These are phyloP conservation scores for Nyctibius bracteatus DNA, from an alignment of 2,113 vertebrate genomes.

Conservation along the genomic window DNA sequence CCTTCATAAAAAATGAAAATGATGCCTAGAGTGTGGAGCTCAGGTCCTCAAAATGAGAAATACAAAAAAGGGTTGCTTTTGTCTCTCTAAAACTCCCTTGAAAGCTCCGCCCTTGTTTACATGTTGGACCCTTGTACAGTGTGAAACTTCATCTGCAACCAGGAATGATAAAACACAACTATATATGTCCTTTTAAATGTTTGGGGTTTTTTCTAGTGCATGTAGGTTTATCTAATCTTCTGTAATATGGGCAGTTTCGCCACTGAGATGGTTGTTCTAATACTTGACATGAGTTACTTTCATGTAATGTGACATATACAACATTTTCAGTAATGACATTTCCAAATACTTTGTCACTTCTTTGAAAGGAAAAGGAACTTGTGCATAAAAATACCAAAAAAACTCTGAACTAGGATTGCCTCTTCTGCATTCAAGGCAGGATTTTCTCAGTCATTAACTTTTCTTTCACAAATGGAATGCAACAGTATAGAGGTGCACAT, in stretches of 20 bases:
- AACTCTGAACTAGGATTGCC: not conserved
- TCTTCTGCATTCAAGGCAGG: not conserved
- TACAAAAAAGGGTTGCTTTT: not conserved
- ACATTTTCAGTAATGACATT: constrained; percentile 11
- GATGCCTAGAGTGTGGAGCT: not conserved
- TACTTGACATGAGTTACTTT: not conserved
- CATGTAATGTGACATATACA: not conserved
- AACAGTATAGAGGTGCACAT: not conserved
- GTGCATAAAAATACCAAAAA: not conserved
- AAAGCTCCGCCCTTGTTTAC: not conserved
- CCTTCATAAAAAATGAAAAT: not conserved
- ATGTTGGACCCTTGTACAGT: not conserved
- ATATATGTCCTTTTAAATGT: not conserved
- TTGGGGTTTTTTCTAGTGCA: not conserved
- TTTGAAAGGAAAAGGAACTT: constrained; percentile 47
- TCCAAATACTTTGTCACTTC: constrained; percentile 5
- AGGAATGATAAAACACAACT: not conserved
- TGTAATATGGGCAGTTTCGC: not conserved
- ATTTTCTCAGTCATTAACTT: not conserved
- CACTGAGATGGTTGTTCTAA: not conserved
- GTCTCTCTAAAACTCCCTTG: not conserved
- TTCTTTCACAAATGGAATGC: not conserved
- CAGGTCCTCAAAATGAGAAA: not conserved
- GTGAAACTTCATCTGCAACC: not conserved
- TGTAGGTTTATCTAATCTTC: not conserved